Conservation (phyloP, 2,797 vertebrate genomes). For the Cetoscarus ocellatus region DNA sequence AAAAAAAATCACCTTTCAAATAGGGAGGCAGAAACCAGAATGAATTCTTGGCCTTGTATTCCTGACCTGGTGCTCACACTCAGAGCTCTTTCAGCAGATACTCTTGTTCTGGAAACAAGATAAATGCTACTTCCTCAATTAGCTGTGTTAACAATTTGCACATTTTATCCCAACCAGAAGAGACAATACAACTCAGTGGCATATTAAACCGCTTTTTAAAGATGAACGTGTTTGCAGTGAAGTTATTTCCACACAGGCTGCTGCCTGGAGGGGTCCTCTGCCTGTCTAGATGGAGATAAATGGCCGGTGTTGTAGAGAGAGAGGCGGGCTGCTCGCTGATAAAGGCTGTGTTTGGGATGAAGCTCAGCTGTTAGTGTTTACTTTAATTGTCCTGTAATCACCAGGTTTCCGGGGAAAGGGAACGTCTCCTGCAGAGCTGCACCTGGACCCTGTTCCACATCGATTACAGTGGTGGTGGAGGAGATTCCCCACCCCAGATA, state of each 20-base stretch:
- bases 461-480: constrained; percentile 30
- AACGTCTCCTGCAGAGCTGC: constrained; percentile 50
- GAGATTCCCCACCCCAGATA: constrained; percentile 4
- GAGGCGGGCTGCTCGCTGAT: constrained; percentile 53
- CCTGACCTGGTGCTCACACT: neutral
- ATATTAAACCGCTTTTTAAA: constrained; percentile 30
- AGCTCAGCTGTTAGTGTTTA: constrained; percentile 75
- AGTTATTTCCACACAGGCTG: constrained; percentile 51
- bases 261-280: constrained; percentile 42
- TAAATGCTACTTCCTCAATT: constrained; percentile 5
- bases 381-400: constrained; percentile 77
- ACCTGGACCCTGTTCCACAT: constrained; percentile 65
- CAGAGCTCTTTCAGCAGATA: constrained; percentile 3
- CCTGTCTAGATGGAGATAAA: constrained; percentile 71
- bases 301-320: constrained; percentile 42
- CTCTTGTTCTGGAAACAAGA: constrained; percentile 2
- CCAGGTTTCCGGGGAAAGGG: constrained; percentile 49
- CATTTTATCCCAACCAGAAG: constrained; percentile 26
- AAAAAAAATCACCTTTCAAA: no score
- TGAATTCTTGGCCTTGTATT: neutral
- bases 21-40: no score
- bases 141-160: constrained; percentile 7
- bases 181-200: neutral
- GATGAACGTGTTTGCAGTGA: constrained; percentile 42
- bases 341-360: constrained; percentile 60